Evolutionary conservation across 2,888 invertebrate species (phyloP).

Genomic region (Lathronympha strigana): DNA sequence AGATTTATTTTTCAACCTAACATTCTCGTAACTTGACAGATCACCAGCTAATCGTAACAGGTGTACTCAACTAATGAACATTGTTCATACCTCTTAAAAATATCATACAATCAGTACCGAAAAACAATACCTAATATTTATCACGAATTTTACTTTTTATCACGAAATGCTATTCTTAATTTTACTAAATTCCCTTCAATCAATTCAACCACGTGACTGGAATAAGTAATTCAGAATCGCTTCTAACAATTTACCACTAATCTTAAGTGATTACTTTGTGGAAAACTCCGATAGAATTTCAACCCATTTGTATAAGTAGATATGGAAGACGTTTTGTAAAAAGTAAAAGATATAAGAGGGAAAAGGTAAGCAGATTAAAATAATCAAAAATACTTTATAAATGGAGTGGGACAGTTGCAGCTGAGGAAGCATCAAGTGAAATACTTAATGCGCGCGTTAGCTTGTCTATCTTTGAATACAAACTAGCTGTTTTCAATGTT

Average conservation of each 20-base stretch:
- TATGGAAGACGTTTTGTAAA: slow-evolving; percentile 68
- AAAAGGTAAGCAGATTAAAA: slow-evolving; percentile 43
- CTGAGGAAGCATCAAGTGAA: slow-evolving; percentile 50
- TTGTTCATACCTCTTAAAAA: slow-evolving; percentile 81
- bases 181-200: slow-evolving; percentile 81
- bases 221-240: slow-evolving; percentile 37
- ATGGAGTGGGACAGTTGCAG: slow-evolving; percentile 51
- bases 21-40: slow-evolving; percentile 80
- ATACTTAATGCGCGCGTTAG: slow-evolving; percentile 53
- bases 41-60: slow-evolving; percentile 81
- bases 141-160: slow-evolving; percentile 82
- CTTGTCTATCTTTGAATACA: slow-evolving; percentile 50
- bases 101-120: slow-evolving; percentile 80
- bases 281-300: slow-evolving; percentile 48
- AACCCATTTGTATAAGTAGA: slow-evolving; percentile 53
- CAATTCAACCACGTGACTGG: slow-evolving; percentile 59
- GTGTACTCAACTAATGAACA: slow-evolving; percentile 81
- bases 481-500: slow-evolving; percentile 54
- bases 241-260: slow-evolving; percentile 34
- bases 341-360: slow-evolving; percentile 45
- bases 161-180: slow-evolving; percentile 80
- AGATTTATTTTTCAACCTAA: slow-evolving; percentile 83
- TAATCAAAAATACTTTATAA: slow-evolving; percentile 49
- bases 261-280: slow-evolving; percentile 36
- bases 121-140: slow-evolving; percentile 79